Evolutionary conservation across 2,888 invertebrate genomes (phyloP), one percentile per base, ranked within the genome.

Genomic region (Ectemnius lituratus): DNA sequence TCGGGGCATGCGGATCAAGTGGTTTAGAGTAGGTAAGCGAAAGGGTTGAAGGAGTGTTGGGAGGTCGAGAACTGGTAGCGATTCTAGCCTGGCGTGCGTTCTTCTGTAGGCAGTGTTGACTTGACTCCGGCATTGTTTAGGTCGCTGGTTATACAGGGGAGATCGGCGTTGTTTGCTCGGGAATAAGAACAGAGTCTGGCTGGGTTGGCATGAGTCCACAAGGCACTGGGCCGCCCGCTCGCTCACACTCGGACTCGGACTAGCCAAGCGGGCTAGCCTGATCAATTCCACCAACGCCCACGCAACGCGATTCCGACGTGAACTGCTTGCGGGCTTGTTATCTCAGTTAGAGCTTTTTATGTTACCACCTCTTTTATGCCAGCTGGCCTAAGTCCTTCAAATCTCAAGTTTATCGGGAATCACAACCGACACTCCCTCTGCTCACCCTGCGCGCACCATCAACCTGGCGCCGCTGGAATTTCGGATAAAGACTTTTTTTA

Each of bases 161-260:
- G 70, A 69, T 64, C 64, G 65, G 61, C 59, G 73, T 72, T 46
- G 75, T 65, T 67, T 57, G 64, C 56, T 56, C 63, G 47, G 80
- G 69, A 75, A 70, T 68, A 65, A 67, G 71, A 70, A 70, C 69
- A 64, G 62, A 60, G 64, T 16, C 27, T 71, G 52, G 73, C 49
- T 47, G 79, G 37, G 76, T 86, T 86, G 84, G 85, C 85, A 76
- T 65, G 64, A 70, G 62, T 86, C 86, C 86, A 86, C 81, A 57
- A 61, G 68, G 23, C 23, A 23, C 3, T 23, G 23, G 23, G 23
- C 23, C 23, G 23, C 23, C 2, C 23, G 23, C 23, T 23, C 23
- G 23, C 2, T 3, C 23, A 3, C 23, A 23, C 23, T 23, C 79
- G 81, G 73, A 81, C 72, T 37, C 70, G 64, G 83, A 78, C 81